Evolutionary conservation across 2,113 vertebrate species (phyloP).

Genomic region (Gambusia holbrooki): DNA sequence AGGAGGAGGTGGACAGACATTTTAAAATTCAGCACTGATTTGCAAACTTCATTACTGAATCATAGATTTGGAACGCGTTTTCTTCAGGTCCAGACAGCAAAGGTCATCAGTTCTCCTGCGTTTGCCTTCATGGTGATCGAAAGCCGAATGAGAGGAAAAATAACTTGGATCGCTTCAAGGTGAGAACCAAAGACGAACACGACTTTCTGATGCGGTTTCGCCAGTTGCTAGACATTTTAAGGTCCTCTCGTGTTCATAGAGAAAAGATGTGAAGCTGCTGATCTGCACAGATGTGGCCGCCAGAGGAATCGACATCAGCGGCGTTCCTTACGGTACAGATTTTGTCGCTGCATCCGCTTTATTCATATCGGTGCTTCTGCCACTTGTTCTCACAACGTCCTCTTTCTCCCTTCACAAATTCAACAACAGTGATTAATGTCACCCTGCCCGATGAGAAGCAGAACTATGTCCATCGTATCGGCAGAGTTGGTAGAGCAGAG

Average conservation of each 20-base stretch:
- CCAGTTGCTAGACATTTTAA: not conserved
- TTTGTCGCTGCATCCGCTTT: not conserved
- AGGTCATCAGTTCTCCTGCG: constrained; percentile 93
- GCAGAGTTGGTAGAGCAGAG: constrained; percentile 95
- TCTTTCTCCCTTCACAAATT: not conserved
- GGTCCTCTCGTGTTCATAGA: constrained; percentile 74
- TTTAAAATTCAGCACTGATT: not conserved
- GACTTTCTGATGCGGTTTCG: not conserved
- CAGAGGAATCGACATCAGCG: constrained; percentile 94
- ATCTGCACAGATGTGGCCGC: constrained; percentile 98
- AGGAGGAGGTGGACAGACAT: constrained; percentile 87
- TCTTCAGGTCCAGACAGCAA: constrained; percentile 92
- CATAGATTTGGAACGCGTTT: not conserved
- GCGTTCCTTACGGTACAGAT: constrained; percentile 90
- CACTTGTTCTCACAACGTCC: not conserved
- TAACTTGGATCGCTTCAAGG: constrained; percentile 98
- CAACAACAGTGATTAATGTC: constrained; percentile 91
- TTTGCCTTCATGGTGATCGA: constrained; percentile 96
- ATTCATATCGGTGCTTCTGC: not conserved
- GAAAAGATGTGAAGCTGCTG: constrained; percentile 90
- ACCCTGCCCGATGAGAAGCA: constrained; percentile 98
- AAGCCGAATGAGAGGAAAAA: constrained; percentile 96
- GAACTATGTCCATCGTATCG: constrained; percentile 98
- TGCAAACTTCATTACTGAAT: not conserved
- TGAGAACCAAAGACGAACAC: constrained; percentile 50